phyloP scores from a whole-genome alignment of 2,113 vertebrate genomes.

The Pycnonotus jocosus region DNA sequence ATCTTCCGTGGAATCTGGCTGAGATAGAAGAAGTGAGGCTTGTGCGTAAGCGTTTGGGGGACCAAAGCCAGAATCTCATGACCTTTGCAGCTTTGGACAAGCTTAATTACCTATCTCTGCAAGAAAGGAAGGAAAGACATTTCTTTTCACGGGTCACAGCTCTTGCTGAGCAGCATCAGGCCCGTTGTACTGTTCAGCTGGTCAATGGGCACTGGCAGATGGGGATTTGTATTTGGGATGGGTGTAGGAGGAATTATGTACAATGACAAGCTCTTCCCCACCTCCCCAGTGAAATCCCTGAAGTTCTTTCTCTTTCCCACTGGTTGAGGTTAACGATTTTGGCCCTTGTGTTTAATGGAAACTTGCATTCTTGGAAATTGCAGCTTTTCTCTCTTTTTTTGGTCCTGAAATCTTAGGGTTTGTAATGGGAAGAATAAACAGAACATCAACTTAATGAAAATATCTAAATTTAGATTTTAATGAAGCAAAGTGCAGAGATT shows the following conservation, averaged over 20 bases:
- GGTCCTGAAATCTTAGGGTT: background rate
- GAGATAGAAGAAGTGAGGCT: background rate
- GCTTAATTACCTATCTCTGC: background rate
- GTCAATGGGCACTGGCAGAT: background rate
- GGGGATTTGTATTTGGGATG: background rate
- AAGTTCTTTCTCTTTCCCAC: constrained; percentile 4
- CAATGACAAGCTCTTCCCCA: background rate
- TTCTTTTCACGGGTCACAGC: background rate
- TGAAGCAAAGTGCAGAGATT: background rate
- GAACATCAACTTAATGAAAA: constrained; percentile 13
- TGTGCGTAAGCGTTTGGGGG: background rate
- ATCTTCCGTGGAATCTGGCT: background rate
- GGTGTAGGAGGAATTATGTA: background rate
- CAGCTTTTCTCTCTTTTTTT: background rate
- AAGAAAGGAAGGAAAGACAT: background rate
- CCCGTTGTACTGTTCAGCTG: fast-evolving
- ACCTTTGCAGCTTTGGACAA: background rate
- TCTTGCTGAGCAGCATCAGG: background rate
- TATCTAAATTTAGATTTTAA: constrained; percentile 57
- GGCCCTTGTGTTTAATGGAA: constrained; percentile 60
- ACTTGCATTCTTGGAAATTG: constrained; percentile 69
- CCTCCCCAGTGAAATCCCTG: background rate
- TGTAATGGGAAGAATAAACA: constrained; percentile 47
- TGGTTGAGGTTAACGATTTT: constrained; percentile 32
- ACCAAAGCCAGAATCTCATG: background rate